phyloP scores from a whole-genome alignment of 2,888 invertebrate species.

The Syritta pipiens region DNA sequence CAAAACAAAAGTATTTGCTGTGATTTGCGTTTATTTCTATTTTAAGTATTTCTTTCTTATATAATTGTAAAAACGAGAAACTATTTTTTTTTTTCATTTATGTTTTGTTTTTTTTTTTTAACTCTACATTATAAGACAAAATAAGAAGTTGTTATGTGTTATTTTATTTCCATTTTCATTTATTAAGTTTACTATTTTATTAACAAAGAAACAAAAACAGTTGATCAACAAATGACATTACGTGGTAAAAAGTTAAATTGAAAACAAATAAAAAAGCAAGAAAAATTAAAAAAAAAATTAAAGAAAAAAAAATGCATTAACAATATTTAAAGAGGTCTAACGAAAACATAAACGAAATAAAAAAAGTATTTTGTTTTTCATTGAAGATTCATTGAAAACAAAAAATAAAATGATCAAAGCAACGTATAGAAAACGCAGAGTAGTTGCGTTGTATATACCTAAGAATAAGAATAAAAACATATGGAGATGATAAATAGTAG shows the following conservation, averaged over 20 bases:
- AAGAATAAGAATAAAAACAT: conserved; percentile 64
- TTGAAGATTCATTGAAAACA: background rate
- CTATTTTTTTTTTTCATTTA: conserved; percentile 16
- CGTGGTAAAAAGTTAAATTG: no score
- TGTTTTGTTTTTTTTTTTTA: conserved; percentile 2
- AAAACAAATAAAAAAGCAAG: conserved; percentile 14
- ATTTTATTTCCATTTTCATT: conserved; percentile 4
- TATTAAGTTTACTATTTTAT: background rate
- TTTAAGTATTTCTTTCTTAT: conserved; percentile 2
- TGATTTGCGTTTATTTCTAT: conserved; percentile 11
- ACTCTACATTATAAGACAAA: conserved; percentile 32
- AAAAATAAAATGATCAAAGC: conserved; percentile 4
- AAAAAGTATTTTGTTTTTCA: conserved; percentile 8
- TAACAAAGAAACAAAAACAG: conserved; percentile 45
- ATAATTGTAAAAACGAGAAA: conserved; percentile 55
- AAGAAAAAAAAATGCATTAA: conserved; percentile 11
- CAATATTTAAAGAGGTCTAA: conserved; percentile 48
- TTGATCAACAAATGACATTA: conserved; percentile 15
- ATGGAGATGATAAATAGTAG: conserved; percentile 64
- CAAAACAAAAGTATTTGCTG: no score
- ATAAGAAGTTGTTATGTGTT: background rate
- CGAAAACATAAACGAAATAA: conserved; percentile 45
- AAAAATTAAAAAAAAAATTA: conserved; percentile 25
- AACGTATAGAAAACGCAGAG: conserved; percentile 22
- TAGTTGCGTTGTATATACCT: conserved; percentile 34